These are phyloP conservation scores for Tachina grossa DNA, from an alignment of 2,888 invertebrate genomes.

Conservation along the genomic window DNA sequence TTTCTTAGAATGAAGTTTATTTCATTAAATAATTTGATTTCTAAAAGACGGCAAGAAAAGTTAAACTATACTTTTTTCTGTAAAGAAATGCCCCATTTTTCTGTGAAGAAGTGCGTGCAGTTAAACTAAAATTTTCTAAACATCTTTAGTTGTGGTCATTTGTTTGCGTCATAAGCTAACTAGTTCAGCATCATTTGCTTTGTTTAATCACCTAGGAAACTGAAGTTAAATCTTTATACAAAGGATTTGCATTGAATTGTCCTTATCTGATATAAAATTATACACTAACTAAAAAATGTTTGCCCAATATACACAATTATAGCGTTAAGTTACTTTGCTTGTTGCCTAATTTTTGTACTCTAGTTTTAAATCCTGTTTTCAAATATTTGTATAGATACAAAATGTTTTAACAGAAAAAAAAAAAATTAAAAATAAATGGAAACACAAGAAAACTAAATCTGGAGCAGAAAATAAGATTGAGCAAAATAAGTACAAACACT, in stretches of 20 bases:
- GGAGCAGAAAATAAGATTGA: constrained; percentile 18
- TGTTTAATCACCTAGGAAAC: no score
- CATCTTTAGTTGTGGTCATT: no score
- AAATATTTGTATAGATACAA: constrained; percentile 32
- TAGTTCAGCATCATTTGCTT: no score
- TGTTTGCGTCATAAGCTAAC: no score
- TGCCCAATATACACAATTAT: constrained; percentile 36
- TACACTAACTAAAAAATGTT: constrained; percentile 10
- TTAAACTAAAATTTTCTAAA: no score
- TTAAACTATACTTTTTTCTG: no score
- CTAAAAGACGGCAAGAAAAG: no score
- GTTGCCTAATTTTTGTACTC: constrained; percentile 40
- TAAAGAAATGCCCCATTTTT: no score
- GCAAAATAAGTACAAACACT: background rate
- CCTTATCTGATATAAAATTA: background rate
- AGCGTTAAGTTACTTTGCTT: constrained; percentile 39
- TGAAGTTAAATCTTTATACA: background rate
- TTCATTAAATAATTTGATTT: no score
- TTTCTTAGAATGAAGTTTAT: no score
- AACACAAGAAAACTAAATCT: background rate
- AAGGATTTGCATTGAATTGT: constrained; percentile 37
- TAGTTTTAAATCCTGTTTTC: constrained; percentile 64
- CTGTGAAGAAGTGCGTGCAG: no score
- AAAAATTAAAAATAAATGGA: background rate
- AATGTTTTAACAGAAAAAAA: background rate